Evolutionary conservation across 2,113 vertebrate genomes (phyloP).

Genomic region (Pachyramphus minor): DNA sequence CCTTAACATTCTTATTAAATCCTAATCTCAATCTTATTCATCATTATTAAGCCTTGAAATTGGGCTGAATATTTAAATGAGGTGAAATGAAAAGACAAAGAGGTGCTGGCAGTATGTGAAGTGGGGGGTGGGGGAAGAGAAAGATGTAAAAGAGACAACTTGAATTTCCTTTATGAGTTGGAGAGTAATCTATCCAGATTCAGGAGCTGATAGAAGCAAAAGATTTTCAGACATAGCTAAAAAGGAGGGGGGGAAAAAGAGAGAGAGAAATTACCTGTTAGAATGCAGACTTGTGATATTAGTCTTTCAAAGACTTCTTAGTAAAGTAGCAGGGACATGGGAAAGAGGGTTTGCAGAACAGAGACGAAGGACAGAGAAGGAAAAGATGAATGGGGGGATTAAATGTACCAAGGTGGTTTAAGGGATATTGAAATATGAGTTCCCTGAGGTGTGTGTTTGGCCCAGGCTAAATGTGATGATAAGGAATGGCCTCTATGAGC

Average conservation of each 20-base stretch:
- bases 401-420: neutral
- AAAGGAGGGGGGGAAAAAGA: accelerated
- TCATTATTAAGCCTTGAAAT: constrained; percentile 76
- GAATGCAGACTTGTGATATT: neutral
- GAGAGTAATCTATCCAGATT: constrained; percentile 27
- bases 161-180: constrained; percentile 11
- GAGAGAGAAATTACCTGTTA: constrained; percentile 5
- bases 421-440: constrained; percentile 26
- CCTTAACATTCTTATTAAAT: constrained; percentile 75
- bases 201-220: neutral
- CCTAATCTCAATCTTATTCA: constrained; percentile 77
- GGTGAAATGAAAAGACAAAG: constrained; percentile 63
- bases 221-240: neutral
- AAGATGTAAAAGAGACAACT: constrained; percentile 66
- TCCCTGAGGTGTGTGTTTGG: neutral
- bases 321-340: neutral
- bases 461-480: neutral
- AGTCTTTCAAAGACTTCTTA: constrained; percentile 49
- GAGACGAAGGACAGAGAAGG: neutral
- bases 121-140: neutral
- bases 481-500: neutral
- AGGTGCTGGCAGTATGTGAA: neutral
- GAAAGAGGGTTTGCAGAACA: neutral
- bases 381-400: constrained; percentile 46
- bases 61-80: constrained; percentile 76